phyloP scores from a whole-genome alignment of 2,888 invertebrate genomes.

The Bellardia pandia region DNA sequence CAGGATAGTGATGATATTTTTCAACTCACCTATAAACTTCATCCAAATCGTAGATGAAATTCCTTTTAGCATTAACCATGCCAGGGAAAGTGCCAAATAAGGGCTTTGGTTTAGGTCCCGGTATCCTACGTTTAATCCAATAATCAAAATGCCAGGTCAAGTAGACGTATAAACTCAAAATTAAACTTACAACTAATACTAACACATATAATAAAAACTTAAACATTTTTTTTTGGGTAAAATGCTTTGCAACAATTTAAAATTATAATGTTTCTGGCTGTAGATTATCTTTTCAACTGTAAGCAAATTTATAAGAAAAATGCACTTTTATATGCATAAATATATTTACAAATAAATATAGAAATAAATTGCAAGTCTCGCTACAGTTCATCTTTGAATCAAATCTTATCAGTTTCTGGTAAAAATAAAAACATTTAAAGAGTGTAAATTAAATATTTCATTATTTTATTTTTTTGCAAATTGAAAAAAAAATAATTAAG shows the following conservation, averaged over 20 bases:
- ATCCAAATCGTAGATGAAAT: constrained; percentile 81
- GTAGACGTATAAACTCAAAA: constrained; percentile 70
- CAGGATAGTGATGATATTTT: too few species aligned
- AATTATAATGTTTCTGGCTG: background rate
- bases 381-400: background rate
- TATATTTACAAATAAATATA: too few species aligned
- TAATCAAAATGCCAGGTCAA: constrained; percentile 81
- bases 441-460: background rate
- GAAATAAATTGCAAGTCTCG: background rate
- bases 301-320: background rate
- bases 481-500: background rate
- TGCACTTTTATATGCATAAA: background rate
- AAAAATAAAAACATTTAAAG: background rate
- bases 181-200: background rate
- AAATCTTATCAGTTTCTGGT: constrained; percentile 11
- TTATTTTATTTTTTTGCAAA: background rate
- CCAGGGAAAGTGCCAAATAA: constrained; percentile 80
- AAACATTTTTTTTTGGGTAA: background rate
- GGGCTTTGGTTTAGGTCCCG: constrained; percentile 81
- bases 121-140: constrained; percentile 81
- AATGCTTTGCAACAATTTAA: background rate
- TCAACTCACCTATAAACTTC: constrained; percentile 81
- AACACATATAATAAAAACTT: background rate
- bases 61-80: constrained; percentile 77
- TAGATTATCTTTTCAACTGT: background rate